Base-by-base conservation (phyloP, 2,888 invertebrate genomes). In the Drosophila emarginata region DNA sequence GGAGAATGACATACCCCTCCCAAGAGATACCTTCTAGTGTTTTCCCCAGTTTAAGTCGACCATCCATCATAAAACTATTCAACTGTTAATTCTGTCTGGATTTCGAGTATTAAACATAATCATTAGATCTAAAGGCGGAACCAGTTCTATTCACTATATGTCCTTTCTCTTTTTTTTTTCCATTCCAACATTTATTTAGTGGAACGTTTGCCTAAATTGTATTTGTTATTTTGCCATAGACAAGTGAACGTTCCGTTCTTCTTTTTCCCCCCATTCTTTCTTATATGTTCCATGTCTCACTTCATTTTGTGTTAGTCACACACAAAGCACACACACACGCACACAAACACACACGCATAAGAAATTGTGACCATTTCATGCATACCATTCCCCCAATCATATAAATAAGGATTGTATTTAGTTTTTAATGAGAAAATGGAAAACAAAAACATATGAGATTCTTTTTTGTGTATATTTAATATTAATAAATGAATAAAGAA, bases 241-340 rank as follows among this genome's bases (percentile, higher is more conserved):
- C 82, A 81, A 80, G 79, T 45, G 21, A 72, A 67, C 67, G 75
- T 73, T 77, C 67, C 32, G 67, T 23, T 5, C 26, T 26, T 26
- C 51, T 64, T 65, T 52, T 32, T 26, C 64, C 62, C 21, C 51
- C 18, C 6, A 28, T 11, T 51, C 26, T 56, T 62, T 64, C 56
- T 54, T 54, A 63, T 59, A 58, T 67, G 67, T 65, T 72, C 72
- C 77, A 59, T 64, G 54, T 64, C 52, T 67, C 68, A 60, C 87
- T 88, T 88, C 87, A 90, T 89, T 89, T 89, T 88, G 90, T 90
- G 90, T 91, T 84, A 84, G 89, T 84, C 78, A 76, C 64, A 64
- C 74, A 76, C 71, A 78, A 69, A 59, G 65, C 64, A 72, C 64
- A 77, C 67, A 70, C 74, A 78, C 59, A 75, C 64, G 60, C 58